Conservation (phyloP, 2,888 invertebrate species). For the Acleris emargana region DNA sequence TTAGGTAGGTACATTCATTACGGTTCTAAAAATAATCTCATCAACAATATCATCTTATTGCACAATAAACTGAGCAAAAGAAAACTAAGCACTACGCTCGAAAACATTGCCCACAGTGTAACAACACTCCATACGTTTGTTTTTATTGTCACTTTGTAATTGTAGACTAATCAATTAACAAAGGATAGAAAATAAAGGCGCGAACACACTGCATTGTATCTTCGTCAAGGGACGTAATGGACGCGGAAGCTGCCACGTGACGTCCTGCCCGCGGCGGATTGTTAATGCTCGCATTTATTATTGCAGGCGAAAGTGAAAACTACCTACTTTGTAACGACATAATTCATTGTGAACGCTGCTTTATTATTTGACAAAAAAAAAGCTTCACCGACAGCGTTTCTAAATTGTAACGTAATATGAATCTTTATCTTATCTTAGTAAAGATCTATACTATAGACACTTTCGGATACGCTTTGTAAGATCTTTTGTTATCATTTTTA, state of each 20-base stretch:
- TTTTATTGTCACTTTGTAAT: not conserved
- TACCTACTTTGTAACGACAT: conserved; percentile 55
- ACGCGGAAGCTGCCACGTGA: conserved; percentile 73
- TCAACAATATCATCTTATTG: not conserved
- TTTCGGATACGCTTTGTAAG: no score
- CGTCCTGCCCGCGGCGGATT: conserved; percentile 69
- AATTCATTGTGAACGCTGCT: conserved; percentile 49
- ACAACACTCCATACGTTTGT: not conserved
- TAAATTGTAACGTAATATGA: not conserved
- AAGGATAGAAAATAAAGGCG: conserved; percentile 39
- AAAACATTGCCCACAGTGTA: not conserved
- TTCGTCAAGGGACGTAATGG: conserved; percentile 52
- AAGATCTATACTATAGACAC: no score
- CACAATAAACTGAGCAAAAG: not conserved
- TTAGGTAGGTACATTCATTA: no score
- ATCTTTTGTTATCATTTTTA: no score
- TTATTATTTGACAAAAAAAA: conserved; percentile 41
- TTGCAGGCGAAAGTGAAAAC: conserved; percentile 73
- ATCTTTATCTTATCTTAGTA: not conserved
- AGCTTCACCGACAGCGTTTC: not conserved
- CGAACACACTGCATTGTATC: conserved; percentile 43
- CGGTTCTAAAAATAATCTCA: not conserved
- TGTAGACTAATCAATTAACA: conserved; percentile 15
- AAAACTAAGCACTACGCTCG: not conserved
- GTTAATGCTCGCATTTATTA: conserved; percentile 69